Percentiles rank a stretch among this genome's conserved stretches.
These are phyloP conservation scores for Drosophila phalerata DNA, from an alignment of 2,888 invertebrate genomes.

Conservation along the genomic window DNA sequence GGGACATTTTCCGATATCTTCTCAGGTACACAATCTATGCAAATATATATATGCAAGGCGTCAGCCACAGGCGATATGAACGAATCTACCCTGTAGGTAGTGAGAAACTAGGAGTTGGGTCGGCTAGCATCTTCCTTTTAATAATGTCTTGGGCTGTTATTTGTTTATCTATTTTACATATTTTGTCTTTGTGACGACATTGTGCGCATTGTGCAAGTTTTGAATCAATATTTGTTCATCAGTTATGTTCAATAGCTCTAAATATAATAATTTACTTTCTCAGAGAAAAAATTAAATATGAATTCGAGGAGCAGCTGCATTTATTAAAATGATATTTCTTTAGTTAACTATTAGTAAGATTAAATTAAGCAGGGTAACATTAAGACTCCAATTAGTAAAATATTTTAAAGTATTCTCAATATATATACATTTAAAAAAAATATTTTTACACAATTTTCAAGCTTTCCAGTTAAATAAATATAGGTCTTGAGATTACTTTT, in stretches of 20 bases:
- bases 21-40: constrained; percentile 34
- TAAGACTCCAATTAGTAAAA: too few relatives aligned
- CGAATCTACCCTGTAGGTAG: constrained; percentile 6
- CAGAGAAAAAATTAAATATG: not conserved
- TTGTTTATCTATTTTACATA: constrained; percentile 68
- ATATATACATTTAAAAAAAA: too few relatives aligned
- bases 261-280: constrained; percentile 53
- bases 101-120: not conserved
- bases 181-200: constrained; percentile 50
- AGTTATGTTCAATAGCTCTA: constrained; percentile 75
- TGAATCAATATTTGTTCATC: constrained; percentile 81
- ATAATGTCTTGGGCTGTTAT: constrained; percentile 21
- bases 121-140: constrained; percentile 18
- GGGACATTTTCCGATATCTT: constrained; percentile 12
- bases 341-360: too few relatives aligned
- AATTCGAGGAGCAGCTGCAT: constrained; percentile 11
- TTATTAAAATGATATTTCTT: too few relatives aligned
- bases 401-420: too few relatives aligned
- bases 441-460: too few relatives aligned
- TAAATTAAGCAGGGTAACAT: too few relatives aligned
- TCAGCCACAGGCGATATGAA: constrained; percentile 45
- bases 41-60: constrained; percentile 17
- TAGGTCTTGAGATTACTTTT: not conserved
- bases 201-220: constrained; percentile 48
- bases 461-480: too few relatives aligned